phyloP scores from a whole-genome alignment of 1,140 invertebrate species.

The Catajapyx aquilonaris region DNA sequence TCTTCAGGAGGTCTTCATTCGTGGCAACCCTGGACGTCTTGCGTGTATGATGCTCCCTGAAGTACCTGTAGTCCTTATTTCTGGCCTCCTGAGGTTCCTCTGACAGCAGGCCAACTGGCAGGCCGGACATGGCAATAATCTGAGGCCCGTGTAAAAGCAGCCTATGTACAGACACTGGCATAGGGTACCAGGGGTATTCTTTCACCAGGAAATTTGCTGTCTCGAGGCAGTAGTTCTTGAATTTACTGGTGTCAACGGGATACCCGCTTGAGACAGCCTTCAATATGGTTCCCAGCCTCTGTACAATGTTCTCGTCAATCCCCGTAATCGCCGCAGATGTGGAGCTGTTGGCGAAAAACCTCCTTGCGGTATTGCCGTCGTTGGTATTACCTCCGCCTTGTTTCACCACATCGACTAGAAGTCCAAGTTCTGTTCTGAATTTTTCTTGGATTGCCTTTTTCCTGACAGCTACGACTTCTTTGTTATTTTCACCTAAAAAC shows the following conservation, averaged over 20 bases:
- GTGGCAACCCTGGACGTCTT: conserved; percentile 3
- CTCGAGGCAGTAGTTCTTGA: conserved; percentile 1
- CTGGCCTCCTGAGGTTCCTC: conserved; percentile 7
- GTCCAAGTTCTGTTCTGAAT: conserved; percentile 8
- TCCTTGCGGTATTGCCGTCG: conserved; percentile 18
- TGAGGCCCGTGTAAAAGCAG: conserved; percentile 6
- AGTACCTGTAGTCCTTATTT: conserved; percentile 4
- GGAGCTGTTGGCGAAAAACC: conserved; percentile 16
- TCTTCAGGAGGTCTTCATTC: no score
- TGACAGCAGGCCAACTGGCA: conserved; percentile 5
- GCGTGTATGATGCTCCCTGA: conserved; percentile 2
- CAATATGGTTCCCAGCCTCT: background rate
- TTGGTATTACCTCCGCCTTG: conserved; percentile 16
- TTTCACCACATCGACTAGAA: conserved; percentile 11
- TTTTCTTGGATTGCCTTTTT: conserved; percentile 9
- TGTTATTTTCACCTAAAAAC: conserved; percentile 12
- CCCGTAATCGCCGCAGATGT: conserved; percentile 16
- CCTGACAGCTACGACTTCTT: conserved; percentile 8
- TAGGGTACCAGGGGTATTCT: conserved; percentile 4
- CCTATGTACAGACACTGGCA: conserved; percentile 5
- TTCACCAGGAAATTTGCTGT: background rate
- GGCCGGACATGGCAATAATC: background rate
- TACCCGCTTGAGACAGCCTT: background rate
- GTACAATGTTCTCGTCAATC: no score
- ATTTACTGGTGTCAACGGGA: background rate